Evolutionary conservation across 2,113 vertebrate genomes (phyloP).

Genomic region (Pelecanus crispus): DNA sequence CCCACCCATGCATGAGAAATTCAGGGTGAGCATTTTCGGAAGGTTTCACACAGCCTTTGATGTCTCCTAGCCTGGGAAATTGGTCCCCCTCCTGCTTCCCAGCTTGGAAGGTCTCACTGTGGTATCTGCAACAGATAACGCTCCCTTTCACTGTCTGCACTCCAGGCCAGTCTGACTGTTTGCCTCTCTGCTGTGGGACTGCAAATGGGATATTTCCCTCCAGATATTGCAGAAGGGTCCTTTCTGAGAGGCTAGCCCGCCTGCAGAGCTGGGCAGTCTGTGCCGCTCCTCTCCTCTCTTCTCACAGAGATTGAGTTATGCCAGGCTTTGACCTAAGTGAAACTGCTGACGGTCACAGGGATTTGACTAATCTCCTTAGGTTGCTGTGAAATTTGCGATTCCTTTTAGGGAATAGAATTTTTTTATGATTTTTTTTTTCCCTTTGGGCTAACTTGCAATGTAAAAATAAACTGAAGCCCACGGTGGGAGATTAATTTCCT

Average conservation of each 20-base stretch:
- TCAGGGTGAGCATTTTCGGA: conserved; percentile 45
- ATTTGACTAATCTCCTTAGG: conserved; percentile 59
- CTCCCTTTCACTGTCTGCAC: not conserved
- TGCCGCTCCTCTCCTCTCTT: not conserved
- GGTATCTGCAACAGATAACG: conserved; percentile 54
- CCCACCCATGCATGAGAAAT: conserved; percentile 57
- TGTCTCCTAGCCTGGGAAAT: conserved; percentile 60
- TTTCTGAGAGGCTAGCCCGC: not conserved
- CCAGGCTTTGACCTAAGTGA: conserved; percentile 62
- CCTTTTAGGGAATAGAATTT: conserved; percentile 44
- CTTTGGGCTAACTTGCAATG: not conserved
- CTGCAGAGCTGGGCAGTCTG: not conserved
- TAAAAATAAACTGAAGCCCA: conserved; percentile 56
- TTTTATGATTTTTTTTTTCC: conserved; percentile 24
- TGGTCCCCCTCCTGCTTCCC: conserved; percentile 39
- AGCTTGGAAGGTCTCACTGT: conserved; percentile 46
- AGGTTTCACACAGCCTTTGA: conserved; percentile 66
- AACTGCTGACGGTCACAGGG: conserved; percentile 54
- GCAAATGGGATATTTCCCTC: not conserved
- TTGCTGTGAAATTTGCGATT: conserved; percentile 50
- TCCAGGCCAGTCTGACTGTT: not conserved
- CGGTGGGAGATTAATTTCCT: conserved; percentile 42
- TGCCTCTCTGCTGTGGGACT: not conserved
- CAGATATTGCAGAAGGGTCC: not conserved
- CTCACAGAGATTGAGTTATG: conserved; percentile 62